phyloP scores from a whole-genome alignment of 1,140 invertebrate genomes.

The Charaxes varanes region DNA sequence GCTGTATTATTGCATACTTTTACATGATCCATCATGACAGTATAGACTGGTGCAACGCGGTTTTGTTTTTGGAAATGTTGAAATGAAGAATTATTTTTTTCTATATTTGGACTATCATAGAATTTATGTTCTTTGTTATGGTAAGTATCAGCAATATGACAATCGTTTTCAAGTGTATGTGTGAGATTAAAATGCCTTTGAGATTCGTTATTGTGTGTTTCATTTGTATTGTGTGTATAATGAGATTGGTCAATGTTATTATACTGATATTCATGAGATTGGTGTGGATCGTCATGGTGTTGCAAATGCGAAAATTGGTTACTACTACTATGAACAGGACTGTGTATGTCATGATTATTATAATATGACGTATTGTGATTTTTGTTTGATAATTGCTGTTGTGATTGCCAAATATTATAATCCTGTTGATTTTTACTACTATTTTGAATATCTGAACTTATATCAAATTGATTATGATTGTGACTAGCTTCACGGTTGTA shows the following conservation, averaged over 20 bases:
- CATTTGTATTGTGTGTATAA: conserved; percentile 1
- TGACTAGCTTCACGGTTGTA: conserved; percentile 7
- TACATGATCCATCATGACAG: conserved; percentile 37
- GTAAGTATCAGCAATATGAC: too few relatives aligned
- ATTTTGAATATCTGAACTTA: neutral
- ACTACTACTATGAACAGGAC: neutral
- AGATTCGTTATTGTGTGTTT: conserved; percentile 4
- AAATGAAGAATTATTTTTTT: conserved; percentile 4
- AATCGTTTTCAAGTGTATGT: conserved; percentile 13
- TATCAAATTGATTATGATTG: neutral
- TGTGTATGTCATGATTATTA: conserved; percentile 4
- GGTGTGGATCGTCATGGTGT: conserved; percentile 7
- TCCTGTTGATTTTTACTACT: conserved; percentile 10
- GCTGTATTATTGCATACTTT: conserved; percentile 18
- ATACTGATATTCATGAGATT: conserved; percentile 7
- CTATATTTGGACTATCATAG: too few relatives aligned
- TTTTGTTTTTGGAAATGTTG: conserved; percentile 12
- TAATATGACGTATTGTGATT: conserved; percentile 7
- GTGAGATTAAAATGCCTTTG: conserved; percentile 10
- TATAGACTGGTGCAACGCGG: conserved; percentile 14
- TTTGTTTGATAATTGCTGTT: conserved; percentile 4
- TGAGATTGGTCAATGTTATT: conserved; percentile 7
- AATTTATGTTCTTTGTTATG: too few relatives aligned
- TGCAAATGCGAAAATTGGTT: conserved; percentile 5
- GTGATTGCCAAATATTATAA: too few relatives aligned